Percentiles rank a stretch among this genome's conserved stretches.
Conservation (phyloP, 2,888 invertebrate species). For the Proisotoma minuta region DNA sequence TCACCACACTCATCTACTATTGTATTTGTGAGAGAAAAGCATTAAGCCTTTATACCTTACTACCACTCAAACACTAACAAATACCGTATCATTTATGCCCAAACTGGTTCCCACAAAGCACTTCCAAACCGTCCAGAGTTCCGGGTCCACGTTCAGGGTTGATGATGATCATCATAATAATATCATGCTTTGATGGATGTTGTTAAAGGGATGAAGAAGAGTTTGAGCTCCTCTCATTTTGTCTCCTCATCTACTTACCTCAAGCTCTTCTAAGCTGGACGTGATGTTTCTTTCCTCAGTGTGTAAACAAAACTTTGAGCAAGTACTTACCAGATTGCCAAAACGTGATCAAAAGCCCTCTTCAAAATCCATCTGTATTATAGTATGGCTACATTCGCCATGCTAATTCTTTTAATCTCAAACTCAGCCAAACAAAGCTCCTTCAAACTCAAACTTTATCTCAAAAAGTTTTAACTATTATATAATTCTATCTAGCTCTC, state of each 20-base stretch:
- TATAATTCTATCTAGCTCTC: too few relatives aligned
- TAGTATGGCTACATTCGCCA: too few relatives aligned
- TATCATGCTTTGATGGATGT: slow-evolving; percentile 2
- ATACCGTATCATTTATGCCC: not conserved
- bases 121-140: not conserved
- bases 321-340: too few relatives aligned
- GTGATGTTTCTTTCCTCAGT: too few relatives aligned
- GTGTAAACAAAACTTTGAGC: too few relatives aligned
- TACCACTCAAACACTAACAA: not conserved
- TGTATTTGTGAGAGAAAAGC: not conserved
- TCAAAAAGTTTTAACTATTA: too few relatives aligned
- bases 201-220: not conserved
- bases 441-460: not conserved
- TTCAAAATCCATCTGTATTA: too few relatives aligned
- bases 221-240: not conserved
- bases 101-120: not conserved
- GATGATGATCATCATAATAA: not conserved
- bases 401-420: too few relatives aligned
- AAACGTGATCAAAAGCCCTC: too few relatives aligned
- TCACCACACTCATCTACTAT: too few relatives aligned
- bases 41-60: not conserved
- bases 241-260: not conserved
- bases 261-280: not conserved
- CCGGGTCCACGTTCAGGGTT: not conserved
- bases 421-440: not conserved